A percentile compares a stretch with the other conserved stretches of the same genome.
phyloP scores from a whole-genome alignment of 2,797 vertebrate genomes.

The Lepidocolaptes lacrymiger region DNA sequence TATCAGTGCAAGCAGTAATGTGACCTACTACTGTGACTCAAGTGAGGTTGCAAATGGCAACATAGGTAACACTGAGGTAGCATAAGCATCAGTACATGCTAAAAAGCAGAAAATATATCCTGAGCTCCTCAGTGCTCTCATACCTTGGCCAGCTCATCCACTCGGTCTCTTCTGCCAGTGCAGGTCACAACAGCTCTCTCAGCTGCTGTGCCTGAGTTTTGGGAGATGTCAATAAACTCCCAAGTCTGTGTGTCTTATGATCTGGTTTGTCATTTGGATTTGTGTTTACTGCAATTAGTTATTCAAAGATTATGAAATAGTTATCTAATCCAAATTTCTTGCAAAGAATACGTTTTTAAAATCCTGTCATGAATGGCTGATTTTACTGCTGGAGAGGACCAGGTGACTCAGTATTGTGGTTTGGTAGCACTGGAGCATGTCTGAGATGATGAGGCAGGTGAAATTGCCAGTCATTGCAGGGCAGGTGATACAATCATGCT shows the following conservation, averaged over 20 bases:
- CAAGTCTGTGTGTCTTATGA: background rate
- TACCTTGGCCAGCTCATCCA: background rate
- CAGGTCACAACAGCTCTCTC: background rate
- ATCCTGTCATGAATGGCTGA: background rate
- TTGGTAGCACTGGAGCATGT: background rate
- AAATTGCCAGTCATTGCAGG: background rate
- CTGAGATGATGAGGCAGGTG: background rate
- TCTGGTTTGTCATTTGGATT: background rate
- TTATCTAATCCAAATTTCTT: background rate
- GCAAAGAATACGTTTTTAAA: background rate
- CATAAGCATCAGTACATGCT: background rate
- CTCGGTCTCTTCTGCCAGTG: background rate
- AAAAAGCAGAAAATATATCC: background rate
- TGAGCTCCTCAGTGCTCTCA: background rate
- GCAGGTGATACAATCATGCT: background rate
- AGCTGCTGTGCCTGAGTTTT: background rate
- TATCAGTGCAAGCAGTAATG: background rate
- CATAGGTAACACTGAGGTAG: background rate
- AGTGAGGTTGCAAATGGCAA: background rate
- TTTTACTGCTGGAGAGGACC: background rate
- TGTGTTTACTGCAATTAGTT: background rate
- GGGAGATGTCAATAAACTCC: background rate
- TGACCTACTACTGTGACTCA: background rate
- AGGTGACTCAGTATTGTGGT: background rate
- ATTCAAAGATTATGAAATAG: background rate